Evolutionary conservation across 2,888 invertebrate genomes (phyloP).

Genomic region (Tetrapedia diversipes): DNA sequence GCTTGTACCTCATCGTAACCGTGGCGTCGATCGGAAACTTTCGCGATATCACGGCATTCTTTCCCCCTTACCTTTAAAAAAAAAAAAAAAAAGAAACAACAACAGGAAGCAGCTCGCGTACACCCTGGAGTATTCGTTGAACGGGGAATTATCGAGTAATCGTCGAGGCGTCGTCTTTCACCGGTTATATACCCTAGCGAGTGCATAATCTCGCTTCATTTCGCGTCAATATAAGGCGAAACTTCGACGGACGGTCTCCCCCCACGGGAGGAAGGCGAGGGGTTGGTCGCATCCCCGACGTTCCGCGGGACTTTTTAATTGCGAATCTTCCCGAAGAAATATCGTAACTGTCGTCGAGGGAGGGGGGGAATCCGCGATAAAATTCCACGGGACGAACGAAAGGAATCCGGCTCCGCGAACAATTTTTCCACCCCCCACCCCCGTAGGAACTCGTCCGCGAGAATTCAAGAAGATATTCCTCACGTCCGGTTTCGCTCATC

Average conservation of each 20-base stretch:
- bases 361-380: conserved; percentile 18
- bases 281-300: not conserved
- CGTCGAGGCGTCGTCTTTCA: conserved; percentile 21
- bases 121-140: conserved; percentile 18
- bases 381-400: conserved; percentile 19
- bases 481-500: conserved; percentile 19
- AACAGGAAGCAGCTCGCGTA: conserved; percentile 12
- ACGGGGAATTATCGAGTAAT: conserved; percentile 40
- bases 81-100: too few species aligned
- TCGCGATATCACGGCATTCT: not conserved
- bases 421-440: not conserved
- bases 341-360: conserved; percentile 23
- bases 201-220: conserved; percentile 31
- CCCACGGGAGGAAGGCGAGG: not conserved
- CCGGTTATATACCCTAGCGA: conserved; percentile 7
- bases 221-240: conserved; percentile 38
- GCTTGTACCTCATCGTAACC: not conserved
- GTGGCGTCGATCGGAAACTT: not conserved
- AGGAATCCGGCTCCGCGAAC: not conserved
- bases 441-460: not conserved
- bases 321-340: conserved; percentile 45
- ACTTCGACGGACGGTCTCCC: conserved; percentile 27
- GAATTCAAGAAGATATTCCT: conserved; percentile 46
- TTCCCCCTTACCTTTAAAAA: not conserved
- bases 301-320: conserved; percentile 47